These are phyloP conservation scores for Nothoprocta perdicaria DNA, from an alignment of 2,113 vertebrate species.

Conservation along the genomic window DNA sequence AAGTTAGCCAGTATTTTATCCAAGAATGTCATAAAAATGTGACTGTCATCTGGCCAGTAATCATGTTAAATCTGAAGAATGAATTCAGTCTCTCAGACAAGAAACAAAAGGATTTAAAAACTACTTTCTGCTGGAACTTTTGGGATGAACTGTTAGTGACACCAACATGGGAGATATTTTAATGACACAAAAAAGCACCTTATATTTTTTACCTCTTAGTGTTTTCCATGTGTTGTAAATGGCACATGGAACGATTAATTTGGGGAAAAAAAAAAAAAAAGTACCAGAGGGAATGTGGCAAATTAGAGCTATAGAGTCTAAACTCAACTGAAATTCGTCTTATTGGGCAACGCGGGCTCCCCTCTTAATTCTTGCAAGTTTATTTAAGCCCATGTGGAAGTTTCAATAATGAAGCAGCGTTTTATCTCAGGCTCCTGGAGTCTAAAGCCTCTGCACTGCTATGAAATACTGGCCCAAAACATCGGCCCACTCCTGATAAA, in stretches of 20 bases:
- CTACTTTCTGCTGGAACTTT: background rate
- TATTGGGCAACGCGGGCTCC: background rate
- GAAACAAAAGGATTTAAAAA: background rate
- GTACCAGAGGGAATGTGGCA: background rate
- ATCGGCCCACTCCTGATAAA: fast-evolving
- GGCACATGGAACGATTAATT: background rate
- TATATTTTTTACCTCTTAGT: background rate
- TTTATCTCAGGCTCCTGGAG: background rate
- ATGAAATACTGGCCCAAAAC: background rate
- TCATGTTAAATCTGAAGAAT: background rate
- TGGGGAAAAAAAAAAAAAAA: no score
- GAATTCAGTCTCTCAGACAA: background rate
- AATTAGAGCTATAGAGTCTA: background rate
- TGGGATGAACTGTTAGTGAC: background rate
- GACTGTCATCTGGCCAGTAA: background rate
- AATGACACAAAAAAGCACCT: background rate
- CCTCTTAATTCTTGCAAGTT: background rate
- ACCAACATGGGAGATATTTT: background rate
- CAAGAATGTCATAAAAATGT: background rate
- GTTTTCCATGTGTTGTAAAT: background rate
- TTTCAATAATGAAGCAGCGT: background rate
- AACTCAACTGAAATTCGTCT: background rate
- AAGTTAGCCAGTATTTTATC: background rate
- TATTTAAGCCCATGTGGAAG: background rate
- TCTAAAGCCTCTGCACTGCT: background rate